Conservation (phyloP, 2,888 invertebrate genomes). For the Oscheius onirici region DNA sequence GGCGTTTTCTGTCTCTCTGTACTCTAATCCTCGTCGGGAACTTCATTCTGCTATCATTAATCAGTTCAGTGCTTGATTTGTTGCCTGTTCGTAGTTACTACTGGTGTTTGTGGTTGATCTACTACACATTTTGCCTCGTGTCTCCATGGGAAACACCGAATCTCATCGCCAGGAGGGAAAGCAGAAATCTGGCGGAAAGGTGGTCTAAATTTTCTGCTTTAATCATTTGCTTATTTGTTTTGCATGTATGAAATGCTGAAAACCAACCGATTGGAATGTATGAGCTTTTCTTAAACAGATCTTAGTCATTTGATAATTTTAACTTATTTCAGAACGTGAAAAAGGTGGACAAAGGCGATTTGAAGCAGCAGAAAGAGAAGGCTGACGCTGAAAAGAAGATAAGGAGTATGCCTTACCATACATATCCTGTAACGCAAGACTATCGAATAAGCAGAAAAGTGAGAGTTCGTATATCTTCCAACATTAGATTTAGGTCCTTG, state of each 20-base stretch:
- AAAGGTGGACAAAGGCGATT: slow-evolving; percentile 16
- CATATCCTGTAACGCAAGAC: slow-evolving; percentile 57
- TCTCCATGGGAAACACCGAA: slow-evolving; percentile 34
- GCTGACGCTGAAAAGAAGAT: not conserved
- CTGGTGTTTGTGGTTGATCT: slow-evolving; percentile 12
- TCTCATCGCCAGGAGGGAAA: slow-evolving; percentile 12
- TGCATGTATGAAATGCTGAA: not conserved
- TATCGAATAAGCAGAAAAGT: slow-evolving; percentile 57
- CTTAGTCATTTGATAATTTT: too few relatives aligned
- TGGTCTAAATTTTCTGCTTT: slow-evolving; percentile 10
- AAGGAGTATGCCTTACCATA: slow-evolving; percentile 48
- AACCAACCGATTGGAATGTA: not conserved
- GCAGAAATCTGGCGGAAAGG: slow-evolving; percentile 1
- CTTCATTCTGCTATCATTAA: slow-evolving; percentile 4
- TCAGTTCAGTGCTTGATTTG: slow-evolving; percentile 26
- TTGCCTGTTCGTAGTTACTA: slow-evolving; percentile 18
- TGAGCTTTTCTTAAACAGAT: too few relatives aligned
- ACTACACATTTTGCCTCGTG: slow-evolving; percentile 1
- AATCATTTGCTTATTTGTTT: not conserved
- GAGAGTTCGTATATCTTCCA: slow-evolving; percentile 34
- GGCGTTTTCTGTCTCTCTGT: not conserved
- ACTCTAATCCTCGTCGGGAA: not conserved
- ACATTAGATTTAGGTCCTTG: slow-evolving; percentile 80
- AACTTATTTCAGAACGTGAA: not conserved
- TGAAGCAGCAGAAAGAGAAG: slow-evolving; percentile 12